Evolutionary conservation across 1,140 invertebrate species (phyloP).

Genomic region (Fopius arisanus): DNA sequence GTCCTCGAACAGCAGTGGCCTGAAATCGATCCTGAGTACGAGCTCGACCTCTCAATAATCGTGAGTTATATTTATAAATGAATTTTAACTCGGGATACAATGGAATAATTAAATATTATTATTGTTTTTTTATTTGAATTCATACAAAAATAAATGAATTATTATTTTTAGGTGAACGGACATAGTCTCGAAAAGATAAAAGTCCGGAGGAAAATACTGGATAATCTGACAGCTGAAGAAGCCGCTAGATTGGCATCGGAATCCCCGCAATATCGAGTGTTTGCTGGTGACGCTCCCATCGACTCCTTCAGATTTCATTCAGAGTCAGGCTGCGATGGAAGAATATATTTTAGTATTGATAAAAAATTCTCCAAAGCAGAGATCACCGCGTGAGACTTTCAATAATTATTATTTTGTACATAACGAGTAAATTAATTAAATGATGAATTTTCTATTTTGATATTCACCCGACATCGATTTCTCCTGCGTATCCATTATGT

Average conservation of each 20-base stretch:
- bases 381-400: slow-evolving; percentile 4
- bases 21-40: slow-evolving; percentile 76
- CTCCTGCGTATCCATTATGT: slow-evolving; percentile 73
- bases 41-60: slow-evolving; percentile 71
- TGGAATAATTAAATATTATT: slow-evolving; percentile 38
- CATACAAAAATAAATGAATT: neutral
- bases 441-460: neutral
- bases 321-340: slow-evolving; percentile 41
- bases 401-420: slow-evolving; percentile 16
- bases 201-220: slow-evolving; percentile 63
- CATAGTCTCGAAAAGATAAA: slow-evolving; percentile 63
- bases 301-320: slow-evolving; percentile 38
- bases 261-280: slow-evolving; percentile 37
- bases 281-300: slow-evolving; percentile 37
- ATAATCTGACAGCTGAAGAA: slow-evolving; percentile 65
- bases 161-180: slow-evolving; percentile 65
- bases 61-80: too few species aligned
- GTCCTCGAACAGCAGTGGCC: slow-evolving; percentile 84
- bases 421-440: slow-evolving; percentile 12
- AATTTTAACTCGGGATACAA: too few species aligned
- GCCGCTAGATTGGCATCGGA: slow-evolving; percentile 66
- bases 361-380: slow-evolving; percentile 23
- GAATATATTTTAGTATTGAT: slow-evolving; percentile 41
- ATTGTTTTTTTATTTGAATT: slow-evolving; percentile 20
- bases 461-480: slow-evolving; percentile 47